Conservation (phyloP, 2,113 vertebrate genomes). For the Gopherus flavomarginatus region DNA sequence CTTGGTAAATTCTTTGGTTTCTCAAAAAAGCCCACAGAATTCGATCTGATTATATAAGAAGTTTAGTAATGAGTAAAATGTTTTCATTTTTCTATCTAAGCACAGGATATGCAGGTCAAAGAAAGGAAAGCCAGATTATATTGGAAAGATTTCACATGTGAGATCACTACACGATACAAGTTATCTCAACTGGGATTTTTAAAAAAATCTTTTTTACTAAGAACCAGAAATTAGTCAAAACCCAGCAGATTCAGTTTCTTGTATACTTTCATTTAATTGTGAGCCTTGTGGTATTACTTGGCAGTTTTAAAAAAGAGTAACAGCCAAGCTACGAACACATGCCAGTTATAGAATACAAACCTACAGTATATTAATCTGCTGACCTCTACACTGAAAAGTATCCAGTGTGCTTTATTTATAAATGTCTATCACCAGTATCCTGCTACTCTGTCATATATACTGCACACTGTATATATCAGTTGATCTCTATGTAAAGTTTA, state of each 20-base stretch:
- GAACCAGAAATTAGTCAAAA: slow-evolving; percentile 19
- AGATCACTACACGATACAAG: neutral
- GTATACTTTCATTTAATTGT: neutral
- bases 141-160: neutral
- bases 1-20: neutral
- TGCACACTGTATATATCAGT: neutral
- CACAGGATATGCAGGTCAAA: neutral
- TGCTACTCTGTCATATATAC: neutral
- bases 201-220: neutral
- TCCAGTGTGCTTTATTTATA: slow-evolving; percentile 33
- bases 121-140: neutral
- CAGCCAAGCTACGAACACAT: neutral
- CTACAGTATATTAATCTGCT: slow-evolving; percentile 29
- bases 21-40: neutral
- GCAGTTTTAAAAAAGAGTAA: slow-evolving; percentile 29
- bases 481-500: slow-evolving; percentile 37
- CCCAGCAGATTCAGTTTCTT: neutral
- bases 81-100: neutral
- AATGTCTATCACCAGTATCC: neutral
- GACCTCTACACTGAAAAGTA: slow-evolving; percentile 23
- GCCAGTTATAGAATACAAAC: neutral
- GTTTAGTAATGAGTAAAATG: neutral
- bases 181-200: neutral
- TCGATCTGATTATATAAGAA: neutral
- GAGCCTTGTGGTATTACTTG: neutral